These are phyloP conservation scores for Drosophila tani DNA, from an alignment of 1,140 invertebrate species.

Conservation along the genomic window DNA sequence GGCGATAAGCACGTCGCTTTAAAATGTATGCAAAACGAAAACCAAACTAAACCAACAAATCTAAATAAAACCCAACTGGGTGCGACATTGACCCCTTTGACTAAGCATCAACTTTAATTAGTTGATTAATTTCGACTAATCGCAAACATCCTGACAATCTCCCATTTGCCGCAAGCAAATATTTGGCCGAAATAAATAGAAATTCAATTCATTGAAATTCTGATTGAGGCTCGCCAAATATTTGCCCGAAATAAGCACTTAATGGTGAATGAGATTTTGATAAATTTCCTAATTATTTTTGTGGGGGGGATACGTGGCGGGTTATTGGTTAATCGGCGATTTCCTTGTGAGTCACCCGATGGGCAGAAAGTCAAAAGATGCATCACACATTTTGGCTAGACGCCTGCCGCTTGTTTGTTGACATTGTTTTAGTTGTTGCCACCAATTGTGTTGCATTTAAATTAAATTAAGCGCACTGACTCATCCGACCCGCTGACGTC, in stretches of 20 bases:
- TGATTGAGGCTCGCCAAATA: constrained; percentile 24
- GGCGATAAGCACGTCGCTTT: constrained; percentile 15
- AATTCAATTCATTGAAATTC: constrained; percentile 18
- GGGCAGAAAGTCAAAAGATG: constrained; percentile 74
- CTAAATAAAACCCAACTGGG: not conserved
- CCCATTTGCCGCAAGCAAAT: constrained; percentile 26
- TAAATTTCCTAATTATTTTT: constrained; percentile 4
- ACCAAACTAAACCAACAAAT: not conserved
- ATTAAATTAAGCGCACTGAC: constrained; percentile 44
- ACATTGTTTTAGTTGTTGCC: constrained; percentile 61
- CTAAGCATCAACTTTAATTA: constrained; percentile 24
- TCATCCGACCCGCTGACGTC: constrained; percentile 62
- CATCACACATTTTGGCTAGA: constrained; percentile 76
- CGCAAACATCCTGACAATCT: constrained; percentile 31
- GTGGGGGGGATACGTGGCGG: not conserved
- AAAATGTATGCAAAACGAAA: not conserved
- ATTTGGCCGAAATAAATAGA: constrained; percentile 12
- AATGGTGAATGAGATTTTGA: not conserved
- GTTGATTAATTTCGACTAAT: constrained; percentile 37
- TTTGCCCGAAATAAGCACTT: constrained; percentile 21
- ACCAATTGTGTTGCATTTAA: constrained; percentile 12
- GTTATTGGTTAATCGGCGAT: constrained; percentile 30
- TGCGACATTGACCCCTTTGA: constrained; percentile 7
- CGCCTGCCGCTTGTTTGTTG: constrained; percentile 78
- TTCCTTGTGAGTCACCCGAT: constrained; percentile 30